Evolutionary conservation across 2,113 vertebrate species (phyloP), one percentile per base, ranked within the genome.

Genomic region (Pica pica): DNA sequence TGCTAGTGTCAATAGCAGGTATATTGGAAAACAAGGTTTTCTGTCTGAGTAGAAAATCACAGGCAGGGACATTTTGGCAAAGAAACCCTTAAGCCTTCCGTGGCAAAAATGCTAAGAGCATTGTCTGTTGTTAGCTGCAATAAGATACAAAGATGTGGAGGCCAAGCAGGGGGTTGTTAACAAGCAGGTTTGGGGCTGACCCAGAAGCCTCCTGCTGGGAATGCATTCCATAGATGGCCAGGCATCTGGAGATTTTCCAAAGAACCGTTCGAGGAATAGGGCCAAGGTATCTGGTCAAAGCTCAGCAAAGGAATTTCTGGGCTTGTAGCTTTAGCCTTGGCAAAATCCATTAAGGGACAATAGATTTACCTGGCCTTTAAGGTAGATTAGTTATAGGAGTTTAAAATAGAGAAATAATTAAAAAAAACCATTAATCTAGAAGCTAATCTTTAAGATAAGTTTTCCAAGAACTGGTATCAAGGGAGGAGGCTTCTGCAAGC

Each of bases 161-260:
- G 39, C 35, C 47, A 63, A 35, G 64, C 33, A 19, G 21, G 14
- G 4, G 0, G 26, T 41, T 83, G 46, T 42, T 83, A 92, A 59
- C 20, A 74, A 55, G 30, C 23, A 76, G 46, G 11, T 67, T 74
- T 55, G 35, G 49, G 64, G 64, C 60, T 75, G 56, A 63, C 56
- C 50, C 59, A 75, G 44, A 39, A 49, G 13, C 20, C 19, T 77
- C 68, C 68, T 92, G 50, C 59, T 73, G 83, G 80, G 63, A 83
- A 44, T 1, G 1, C 0, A 0, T 67, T 67, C 63, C 35, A n/a
- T 11, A 8, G n/a, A 9, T 9, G 31, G 22, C 13, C 35, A 13
- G 3, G 16, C 4, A 8, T 12, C 33, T 41, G 65, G 16, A 50
- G 53, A 41, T 37, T 84, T 73, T 87, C 70, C 42, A 86, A 83